These are phyloP conservation scores for Cephalotes varians DNA, from an alignment of 2,888 invertebrate species.

Conservation along the genomic window DNA sequence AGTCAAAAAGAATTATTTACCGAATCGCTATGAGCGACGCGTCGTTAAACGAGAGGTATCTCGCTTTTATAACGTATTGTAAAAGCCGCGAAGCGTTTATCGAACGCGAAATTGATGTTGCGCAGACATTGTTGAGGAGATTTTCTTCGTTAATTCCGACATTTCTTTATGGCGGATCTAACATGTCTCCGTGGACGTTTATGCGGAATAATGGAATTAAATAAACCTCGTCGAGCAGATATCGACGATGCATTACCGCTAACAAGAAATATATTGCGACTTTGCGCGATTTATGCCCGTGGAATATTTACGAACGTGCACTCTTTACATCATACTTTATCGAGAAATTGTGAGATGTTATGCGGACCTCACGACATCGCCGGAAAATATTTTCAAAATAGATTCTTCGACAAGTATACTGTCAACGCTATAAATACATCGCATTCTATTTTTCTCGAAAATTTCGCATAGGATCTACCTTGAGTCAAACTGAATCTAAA, in stretches of 20 bases:
- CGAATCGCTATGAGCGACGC: not conserved
- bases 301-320: not conserved
- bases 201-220: not conserved
- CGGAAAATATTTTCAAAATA: not conserved
- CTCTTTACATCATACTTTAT: not conserved
- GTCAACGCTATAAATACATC: too few species aligned
- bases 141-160: not conserved
- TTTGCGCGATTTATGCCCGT: conserved; percentile 4
- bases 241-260: not conserved
- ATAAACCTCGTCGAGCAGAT: not conserved
- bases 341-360: not conserved
- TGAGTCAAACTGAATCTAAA: not conserved
- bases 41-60: conserved; percentile 21
- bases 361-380: too few species aligned
- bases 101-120: not conserved
- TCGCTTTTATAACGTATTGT: conserved; percentile 1
- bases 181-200: not conserved
- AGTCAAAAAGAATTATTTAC: conserved; percentile 30
- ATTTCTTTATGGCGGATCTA: not conserved
- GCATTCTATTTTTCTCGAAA: not conserved
- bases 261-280: conserved; percentile 21
- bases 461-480: not conserved
- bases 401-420: not conserved
- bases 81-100: not conserved
- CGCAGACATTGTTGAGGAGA: not conserved